Percentiles rank a stretch among this genome's conserved stretches.
Conservation (phyloP, 2,888 invertebrate species). For the Melanargia galathea region DNA sequence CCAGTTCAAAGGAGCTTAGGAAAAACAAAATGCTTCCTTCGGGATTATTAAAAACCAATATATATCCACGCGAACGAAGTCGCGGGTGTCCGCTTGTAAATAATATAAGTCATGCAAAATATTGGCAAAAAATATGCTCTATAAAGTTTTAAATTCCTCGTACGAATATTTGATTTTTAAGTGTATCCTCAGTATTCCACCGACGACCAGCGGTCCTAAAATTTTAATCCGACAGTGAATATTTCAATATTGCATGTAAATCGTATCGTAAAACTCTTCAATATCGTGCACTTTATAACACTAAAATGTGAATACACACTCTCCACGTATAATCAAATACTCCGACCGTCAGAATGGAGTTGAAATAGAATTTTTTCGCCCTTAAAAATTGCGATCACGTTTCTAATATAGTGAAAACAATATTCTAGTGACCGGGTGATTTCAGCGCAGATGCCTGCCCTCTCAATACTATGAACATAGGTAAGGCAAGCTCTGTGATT, state of each 20-base stretch:
- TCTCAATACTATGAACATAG: conserved; percentile 71
- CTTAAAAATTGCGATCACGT: conserved; percentile 83
- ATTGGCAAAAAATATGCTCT: background rate
- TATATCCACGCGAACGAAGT: too few relatives aligned
- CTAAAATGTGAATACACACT: conserved; percentile 68
- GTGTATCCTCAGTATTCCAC: conserved; percentile 16
- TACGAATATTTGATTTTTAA: conserved; percentile 22
- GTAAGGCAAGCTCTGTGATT: conserved; percentile 70
- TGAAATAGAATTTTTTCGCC: conserved; percentile 79
- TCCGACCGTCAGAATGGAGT: conserved; percentile 67
- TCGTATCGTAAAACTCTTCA: conserved; percentile 68
- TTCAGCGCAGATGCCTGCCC: conserved; percentile 78
- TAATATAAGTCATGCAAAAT: background rate
- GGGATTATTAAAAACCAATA: too few relatives aligned
- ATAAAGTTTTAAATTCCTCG: conserved; percentile 9
- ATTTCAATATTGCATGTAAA: conserved; percentile 74
- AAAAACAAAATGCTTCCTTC: too few relatives aligned
- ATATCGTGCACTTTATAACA: conserved; percentile 69
- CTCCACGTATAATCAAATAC: conserved; percentile 75
- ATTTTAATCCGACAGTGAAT: conserved; percentile 63
- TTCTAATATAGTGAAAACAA: conserved; percentile 84
- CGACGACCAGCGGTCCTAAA: conserved; percentile 44
- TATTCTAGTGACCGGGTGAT: conserved; percentile 83
- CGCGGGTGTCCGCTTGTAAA: too few relatives aligned
- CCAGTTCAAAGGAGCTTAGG: background rate